Evolutionary conservation across 2,113 vertebrate species (phyloP).

Genomic region (Rousettus leschenaultii): DNA sequence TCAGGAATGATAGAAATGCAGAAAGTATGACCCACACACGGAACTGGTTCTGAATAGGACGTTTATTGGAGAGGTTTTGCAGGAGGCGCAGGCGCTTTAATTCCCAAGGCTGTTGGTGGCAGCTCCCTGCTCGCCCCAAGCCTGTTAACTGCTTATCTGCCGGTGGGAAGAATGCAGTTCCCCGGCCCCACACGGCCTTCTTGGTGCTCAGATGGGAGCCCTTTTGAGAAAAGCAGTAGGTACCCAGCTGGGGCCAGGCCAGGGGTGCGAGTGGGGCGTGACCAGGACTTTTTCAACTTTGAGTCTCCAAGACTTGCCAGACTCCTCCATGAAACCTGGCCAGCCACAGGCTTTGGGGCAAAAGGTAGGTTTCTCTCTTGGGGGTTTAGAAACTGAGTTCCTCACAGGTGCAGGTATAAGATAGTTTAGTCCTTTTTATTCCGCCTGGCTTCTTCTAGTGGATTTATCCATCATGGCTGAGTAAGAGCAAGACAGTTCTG

Average conservation of each 20-base stretch:
- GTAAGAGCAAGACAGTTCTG: background rate
- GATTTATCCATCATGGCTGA: background rate
- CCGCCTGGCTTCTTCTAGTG: background rate
- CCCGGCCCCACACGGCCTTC: background rate
- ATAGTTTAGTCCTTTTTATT: background rate
- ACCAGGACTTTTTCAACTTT: background rate
- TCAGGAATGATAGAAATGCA: slow-evolving; percentile 78
- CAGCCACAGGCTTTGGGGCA: background rate
- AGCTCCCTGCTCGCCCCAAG: background rate
- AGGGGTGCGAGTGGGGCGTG: background rate
- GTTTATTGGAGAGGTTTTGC: slow-evolving; percentile 65
- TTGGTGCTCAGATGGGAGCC: slow-evolving; percentile 53
- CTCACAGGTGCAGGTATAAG: background rate
- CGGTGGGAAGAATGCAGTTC: background rate
- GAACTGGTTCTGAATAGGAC: slow-evolving; percentile 73
- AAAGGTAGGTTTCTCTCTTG: background rate
- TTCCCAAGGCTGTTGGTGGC: slow-evolving; percentile 67
- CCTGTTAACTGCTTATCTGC: slow-evolving; percentile 65
- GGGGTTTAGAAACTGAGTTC: background rate
- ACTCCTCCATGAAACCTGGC: background rate
- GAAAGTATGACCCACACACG: slow-evolving; percentile 67
- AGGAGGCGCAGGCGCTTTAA: slow-evolving; percentile 64
- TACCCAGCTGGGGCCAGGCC: slow-evolving; percentile 1
- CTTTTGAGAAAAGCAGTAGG: slow-evolving; percentile 71
- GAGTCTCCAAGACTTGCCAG: background rate